Evolutionary conservation across 2,888 invertebrate genomes (phyloP), one percentile per base, ranked within the genome.

Genomic region (Sympetrum striolatum): DNA sequence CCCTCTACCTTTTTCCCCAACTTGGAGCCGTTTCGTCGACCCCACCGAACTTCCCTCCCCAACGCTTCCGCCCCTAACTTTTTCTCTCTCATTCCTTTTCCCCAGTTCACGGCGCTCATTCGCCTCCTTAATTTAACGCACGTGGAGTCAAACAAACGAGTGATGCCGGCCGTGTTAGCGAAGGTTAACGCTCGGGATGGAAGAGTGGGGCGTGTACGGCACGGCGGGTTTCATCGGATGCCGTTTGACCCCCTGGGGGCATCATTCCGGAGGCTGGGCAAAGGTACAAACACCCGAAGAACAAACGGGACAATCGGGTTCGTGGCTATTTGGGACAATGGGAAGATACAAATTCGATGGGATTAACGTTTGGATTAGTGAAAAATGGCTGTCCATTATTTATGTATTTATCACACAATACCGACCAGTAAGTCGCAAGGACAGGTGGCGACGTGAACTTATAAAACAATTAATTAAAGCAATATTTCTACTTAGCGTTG

Each of bases 81-180:
- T 82, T 44, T 25, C n/a, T 8, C 31, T 6, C 37, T 22, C 35
- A 10, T 48, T 31, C 31, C 53, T 53, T 12, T 53, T 10, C n/a
- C 25, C 31, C 53, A 12, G 44, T 81, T 48, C 81, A 22, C 81
- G 53, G 48, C 14, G 53, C 53, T 82, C 58, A 31, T 58, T 53
- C 53, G 25, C 82, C 15, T 31, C 58, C 82, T 53, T 82, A 58
- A 82, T 82, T 82, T 58, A 82, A 82, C 53, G 58, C 82, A 82
- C 82, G 58, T 31, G 53, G 53, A 58, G 53, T 48, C 82, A 58
- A 58, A 58, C 82, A 82, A 58, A 58, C 58, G 73, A 73, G 25
- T 73, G 73, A 73, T 14, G 73, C 31, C 12, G 73, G 73, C 22
- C 73, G 73, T 73, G 73, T 73, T 73, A 31, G 73, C 10, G 73